Evolutionary conservation across 1,140 invertebrate species (phyloP).

Genomic region (Gryllus bimaculatus): DNA sequence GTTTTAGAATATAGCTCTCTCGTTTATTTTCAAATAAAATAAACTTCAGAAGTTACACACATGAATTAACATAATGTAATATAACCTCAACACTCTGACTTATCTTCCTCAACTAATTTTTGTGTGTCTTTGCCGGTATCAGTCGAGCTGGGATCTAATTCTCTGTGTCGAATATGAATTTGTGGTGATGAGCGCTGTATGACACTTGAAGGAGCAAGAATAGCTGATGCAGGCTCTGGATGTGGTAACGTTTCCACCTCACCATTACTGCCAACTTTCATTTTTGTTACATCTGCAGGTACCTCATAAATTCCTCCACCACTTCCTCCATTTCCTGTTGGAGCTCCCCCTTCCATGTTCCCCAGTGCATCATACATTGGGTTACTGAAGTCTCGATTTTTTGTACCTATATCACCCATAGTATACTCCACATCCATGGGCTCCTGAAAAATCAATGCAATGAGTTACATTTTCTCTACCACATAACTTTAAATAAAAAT

Average conservation of each 20-base stretch:
- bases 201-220: slow-evolving; percentile 69
- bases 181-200: slow-evolving; percentile 65
- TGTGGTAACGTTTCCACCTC: slow-evolving; percentile 31
- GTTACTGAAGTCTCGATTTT: slow-evolving; percentile 85
- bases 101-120: slow-evolving; percentile 79
- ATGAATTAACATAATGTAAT: background rate
- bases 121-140: slow-evolving; percentile 90
- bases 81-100: slow-evolving; percentile 44
- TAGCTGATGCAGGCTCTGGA: slow-evolving; percentile 52
- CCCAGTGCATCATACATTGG: slow-evolving; percentile 89
- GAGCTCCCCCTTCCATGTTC: slow-evolving; percentile 36
- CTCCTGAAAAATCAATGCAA: slow-evolving; percentile 25
- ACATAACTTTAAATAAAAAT: background rate
- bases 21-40: background rate
- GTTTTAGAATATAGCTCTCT: background rate
- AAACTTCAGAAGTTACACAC: background rate
- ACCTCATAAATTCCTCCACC: slow-evolving; percentile 66
- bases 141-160: slow-evolving; percentile 68
- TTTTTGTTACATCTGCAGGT: slow-evolving; percentile 59
- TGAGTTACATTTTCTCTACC: background rate
- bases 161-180: slow-evolving; percentile 58
- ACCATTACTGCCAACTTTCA: slow-evolving; percentile 36
- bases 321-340: slow-evolving; percentile 46
- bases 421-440: slow-evolving; percentile 67
- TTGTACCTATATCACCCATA: slow-evolving; percentile 56